These are phyloP conservation scores for Ichneumon xanthorius DNA, from an alignment of 2,888 invertebrate genomes.

Conservation along the genomic window DNA sequence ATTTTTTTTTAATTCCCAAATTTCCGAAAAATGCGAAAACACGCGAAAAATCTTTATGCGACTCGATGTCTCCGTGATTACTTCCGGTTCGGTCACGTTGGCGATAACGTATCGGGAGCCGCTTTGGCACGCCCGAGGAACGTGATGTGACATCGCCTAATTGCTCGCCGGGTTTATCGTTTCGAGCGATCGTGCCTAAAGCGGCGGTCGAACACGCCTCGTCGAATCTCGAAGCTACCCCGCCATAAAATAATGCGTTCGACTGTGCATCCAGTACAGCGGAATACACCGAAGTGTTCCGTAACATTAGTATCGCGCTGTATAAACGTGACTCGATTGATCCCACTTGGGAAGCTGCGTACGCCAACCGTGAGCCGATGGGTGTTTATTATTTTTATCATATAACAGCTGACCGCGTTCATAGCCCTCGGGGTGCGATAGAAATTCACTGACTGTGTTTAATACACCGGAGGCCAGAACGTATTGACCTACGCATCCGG, in stretches of 20 bases:
- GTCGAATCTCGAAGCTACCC: conserved; percentile 2
- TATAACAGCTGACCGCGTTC: not conserved
- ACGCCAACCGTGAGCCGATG: not conserved
- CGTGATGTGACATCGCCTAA: conserved; percentile 5
- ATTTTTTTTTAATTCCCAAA: too few relatives aligned
- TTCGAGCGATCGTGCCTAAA: conserved; percentile 1
- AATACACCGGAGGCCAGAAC: not conserved
- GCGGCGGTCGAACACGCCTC: not conserved
- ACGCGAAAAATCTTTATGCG: too few relatives aligned
- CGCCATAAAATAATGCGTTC: conserved; percentile 3
- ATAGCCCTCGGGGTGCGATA: not conserved
- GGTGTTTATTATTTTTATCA: conserved; percentile 28
- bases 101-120: not conserved
- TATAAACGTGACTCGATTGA: conserved; percentile 1
- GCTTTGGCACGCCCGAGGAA: not conserved
- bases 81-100: not conserved
- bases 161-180: conserved; percentile 31
- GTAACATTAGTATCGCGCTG: not conserved
- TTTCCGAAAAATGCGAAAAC: too few relatives aligned
- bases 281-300: not conserved
- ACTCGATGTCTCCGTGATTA: too few relatives aligned
- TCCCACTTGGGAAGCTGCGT: not conserved
- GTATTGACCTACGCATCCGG: too few relatives aligned
- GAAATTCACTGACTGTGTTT: conserved; percentile 2
- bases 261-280: not conserved